phyloP scores from a whole-genome alignment of 2,888 invertebrate genomes.

The Coronaproctus castanopsis region DNA sequence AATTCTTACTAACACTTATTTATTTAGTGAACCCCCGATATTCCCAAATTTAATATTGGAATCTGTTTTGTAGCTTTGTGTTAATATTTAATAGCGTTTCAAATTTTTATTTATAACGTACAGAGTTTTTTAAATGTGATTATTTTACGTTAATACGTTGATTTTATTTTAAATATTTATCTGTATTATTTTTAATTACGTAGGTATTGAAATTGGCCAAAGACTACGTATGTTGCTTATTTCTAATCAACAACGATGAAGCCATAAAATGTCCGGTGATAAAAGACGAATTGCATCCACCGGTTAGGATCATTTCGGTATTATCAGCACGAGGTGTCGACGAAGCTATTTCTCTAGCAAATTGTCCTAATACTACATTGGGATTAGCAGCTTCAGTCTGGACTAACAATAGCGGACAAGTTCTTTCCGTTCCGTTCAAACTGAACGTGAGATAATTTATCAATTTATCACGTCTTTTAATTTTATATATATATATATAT shows the following conservation, averaged over 20 bases:
- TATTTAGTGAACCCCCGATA: too few relatives aligned
- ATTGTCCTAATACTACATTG: neutral
- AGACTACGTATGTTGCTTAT: neutral
- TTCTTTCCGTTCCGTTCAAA: neutral
- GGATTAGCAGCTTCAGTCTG: conserved; percentile 8
- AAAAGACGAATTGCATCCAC: neutral
- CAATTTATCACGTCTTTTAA: too few relatives aligned
- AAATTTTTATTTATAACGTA: too few relatives aligned
- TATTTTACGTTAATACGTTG: too few relatives aligned
- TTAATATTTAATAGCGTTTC: too few relatives aligned
- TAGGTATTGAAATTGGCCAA: neutral
- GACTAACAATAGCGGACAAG: conserved; percentile 8
- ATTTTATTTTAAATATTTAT: too few relatives aligned
- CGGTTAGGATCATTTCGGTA: conserved; percentile 1
- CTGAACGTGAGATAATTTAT: conserved; percentile 1
- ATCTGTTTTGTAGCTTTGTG: too few relatives aligned
- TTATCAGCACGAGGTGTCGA: neutral
- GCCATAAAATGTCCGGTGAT: neutral
- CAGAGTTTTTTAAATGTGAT: too few relatives aligned
- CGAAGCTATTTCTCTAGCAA: conserved; percentile 1
- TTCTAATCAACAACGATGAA: neutral
- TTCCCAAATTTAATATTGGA: too few relatives aligned
- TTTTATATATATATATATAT: too few relatives aligned
- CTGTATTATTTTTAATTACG: neutral
- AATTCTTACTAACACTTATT: too few relatives aligned